Base-by-base conservation (phyloP, 2,888 invertebrate genomes). In the Trachelus iudaicus region DNA sequence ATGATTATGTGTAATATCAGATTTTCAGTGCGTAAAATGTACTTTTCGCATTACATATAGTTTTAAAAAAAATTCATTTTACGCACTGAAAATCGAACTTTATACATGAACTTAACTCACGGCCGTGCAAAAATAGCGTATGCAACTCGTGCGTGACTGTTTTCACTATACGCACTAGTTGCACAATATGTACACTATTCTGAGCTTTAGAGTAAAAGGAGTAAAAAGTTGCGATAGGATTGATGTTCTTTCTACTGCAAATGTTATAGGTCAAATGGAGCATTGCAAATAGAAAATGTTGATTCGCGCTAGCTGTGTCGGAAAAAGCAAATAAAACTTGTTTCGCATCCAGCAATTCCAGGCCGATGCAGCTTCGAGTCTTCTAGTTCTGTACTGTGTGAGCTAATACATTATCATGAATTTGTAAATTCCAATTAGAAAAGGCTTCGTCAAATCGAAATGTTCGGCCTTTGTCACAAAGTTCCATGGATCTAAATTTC, bases 291-390 rank as follows among this genome's bases (percentile, higher is more conserved):
- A 56, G 56, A 56, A 23, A 23, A 56, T 23, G 56, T 23, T 56
- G 40, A 23, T 40, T 40, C 15, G 40, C 2, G 15, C 9, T 40
- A 56, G 56, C 56, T 23, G 9, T 56, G 9, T 9, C 23, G 75
- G 73, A 75, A 79, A 79, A 76, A 76, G 81, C 80, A 76, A 81
- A 82, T 82, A 82, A 84, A 84, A 82, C 30, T 79, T 82, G 77
- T 83, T 81, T 81, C 78, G 77, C 78, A 81, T 77, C 31, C 68
- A 77, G 75, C 73, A 15, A 1, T 56, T 23, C 15, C 56, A 56
- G 56, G 23, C 56, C 23, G 23, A 9, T 9, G 56, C 56, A 56
- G 23, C 15, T 56, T 56, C 6, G 56, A 56, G 56, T 23, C 23
- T 23, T 56, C 0, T 23, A 23, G 23, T 23, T 9, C 56, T 9